Percentiles rank a stretch among this genome's conserved stretches.
phyloP scores from a whole-genome alignment of 2,113 vertebrate species.

The Cygnus buccinator region DNA sequence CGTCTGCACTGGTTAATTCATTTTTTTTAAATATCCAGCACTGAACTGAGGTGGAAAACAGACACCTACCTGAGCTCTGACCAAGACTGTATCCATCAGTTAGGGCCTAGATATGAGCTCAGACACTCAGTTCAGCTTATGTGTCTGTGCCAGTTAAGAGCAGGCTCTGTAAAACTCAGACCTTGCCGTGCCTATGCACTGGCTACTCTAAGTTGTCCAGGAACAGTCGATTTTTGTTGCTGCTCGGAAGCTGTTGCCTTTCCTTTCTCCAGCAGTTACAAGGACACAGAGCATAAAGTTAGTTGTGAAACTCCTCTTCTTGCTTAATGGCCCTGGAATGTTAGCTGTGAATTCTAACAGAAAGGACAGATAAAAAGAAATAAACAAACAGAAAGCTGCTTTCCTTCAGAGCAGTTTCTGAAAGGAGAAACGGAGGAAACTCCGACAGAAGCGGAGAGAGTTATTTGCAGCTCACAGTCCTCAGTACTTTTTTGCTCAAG shows the following conservation, averaged over 20 bases:
- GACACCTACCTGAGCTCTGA: not conserved
- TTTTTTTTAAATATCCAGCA: not conserved
- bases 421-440: not conserved
- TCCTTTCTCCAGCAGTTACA: not conserved
- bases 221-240: not conserved
- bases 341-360: not conserved
- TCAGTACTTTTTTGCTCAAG: not conserved
- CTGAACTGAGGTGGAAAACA: not conserved
- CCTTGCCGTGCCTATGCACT: not conserved
- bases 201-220: not conserved
- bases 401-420: not conserved
- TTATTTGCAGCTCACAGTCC: not conserved
- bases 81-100: not conserved
- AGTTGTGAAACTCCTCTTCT: not conserved
- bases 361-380: not conserved
- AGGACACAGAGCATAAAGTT: not conserved
- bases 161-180: not conserved
- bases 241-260: not conserved
- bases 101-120: not conserved
- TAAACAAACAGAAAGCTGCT: not conserved
- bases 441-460: not conserved
- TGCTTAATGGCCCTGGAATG: not conserved
- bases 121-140: not conserved
- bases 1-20: not conserved
- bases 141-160: not conserved